These are phyloP conservation scores for Rhinogobio ventralis DNA, from an alignment of 2,797 vertebrate species.

Conservation along the genomic window DNA sequence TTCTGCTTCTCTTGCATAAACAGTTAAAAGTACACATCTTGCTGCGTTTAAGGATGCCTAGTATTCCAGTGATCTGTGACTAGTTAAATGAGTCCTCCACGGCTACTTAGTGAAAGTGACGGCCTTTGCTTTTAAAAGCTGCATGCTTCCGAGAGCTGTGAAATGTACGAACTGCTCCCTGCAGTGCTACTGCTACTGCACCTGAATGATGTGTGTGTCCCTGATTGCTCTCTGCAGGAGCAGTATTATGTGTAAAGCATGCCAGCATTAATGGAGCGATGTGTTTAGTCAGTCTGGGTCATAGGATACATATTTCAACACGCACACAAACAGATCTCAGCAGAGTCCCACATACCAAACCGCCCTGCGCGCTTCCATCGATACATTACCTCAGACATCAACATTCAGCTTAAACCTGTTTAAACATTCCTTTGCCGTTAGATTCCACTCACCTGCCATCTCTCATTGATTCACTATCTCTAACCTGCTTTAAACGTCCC, in stretches of 20 bases:
- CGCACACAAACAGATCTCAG: constrained; percentile 26
- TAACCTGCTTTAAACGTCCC: background rate
- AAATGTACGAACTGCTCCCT: constrained; percentile 14
- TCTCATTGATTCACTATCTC: constrained; percentile 39
- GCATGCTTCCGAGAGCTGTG: background rate
- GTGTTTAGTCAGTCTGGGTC: constrained; percentile 52
- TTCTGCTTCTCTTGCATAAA: constrained; percentile 49
- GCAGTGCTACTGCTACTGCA: constrained; percentile 19
- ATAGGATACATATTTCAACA: constrained; percentile 37
- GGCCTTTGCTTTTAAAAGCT: constrained; percentile 31
- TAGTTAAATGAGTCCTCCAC: constrained; percentile 38
- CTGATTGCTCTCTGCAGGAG: constrained; percentile 39
- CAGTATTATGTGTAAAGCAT: constrained; percentile 31
- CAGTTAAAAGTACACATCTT: constrained; percentile 1
- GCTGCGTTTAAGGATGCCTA: constrained; percentile 47
- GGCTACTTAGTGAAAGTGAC: constrained; percentile 45
- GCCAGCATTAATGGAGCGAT: constrained; percentile 38
- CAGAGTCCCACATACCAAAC: constrained; percentile 41
- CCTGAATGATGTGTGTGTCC: constrained; percentile 35
- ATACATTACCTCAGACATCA: constrained; percentile 45
- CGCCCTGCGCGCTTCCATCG: constrained; percentile 24
- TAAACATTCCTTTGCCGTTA: constrained; percentile 43
- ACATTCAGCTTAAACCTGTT: constrained; percentile 43
- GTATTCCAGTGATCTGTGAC: constrained; percentile 38
- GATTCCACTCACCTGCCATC: constrained; percentile 43